Base-by-base conservation (phyloP, 2,888 invertebrate species). In the Hirtodrosophila alboralis region DNA sequence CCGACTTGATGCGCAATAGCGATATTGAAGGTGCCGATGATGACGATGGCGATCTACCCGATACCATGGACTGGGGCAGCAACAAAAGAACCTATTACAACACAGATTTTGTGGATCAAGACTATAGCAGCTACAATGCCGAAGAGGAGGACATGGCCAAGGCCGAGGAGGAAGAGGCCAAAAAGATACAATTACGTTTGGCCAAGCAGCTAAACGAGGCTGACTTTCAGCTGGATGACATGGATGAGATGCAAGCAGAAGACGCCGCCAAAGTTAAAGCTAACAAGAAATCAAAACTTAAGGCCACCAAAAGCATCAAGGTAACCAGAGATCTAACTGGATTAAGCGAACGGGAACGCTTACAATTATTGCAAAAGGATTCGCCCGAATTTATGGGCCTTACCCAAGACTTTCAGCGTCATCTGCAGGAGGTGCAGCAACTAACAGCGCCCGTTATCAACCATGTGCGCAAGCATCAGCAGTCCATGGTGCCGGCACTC, bases 51-150 rank as follows among this genome's bases (percentile, higher is more conserved):
- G 93, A 94, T 84, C 91, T 96, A 65, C 96, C 96, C 0, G 93
- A 96, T 89, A 92, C 93, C 1, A 94, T 95, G 90, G 96, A 97
- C 13, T 98, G 98, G 98, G 98, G 98, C 37, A 94, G 94, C 86
- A 94, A 94, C 72, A 95, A 95, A 79, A 92, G 92, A 57, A 92
- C 93, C 27, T 98, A 94, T 89, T 97, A 97, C 91, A 94, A 95
- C 44, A 96, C 97, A 0, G 97, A 97, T 91, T 97, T 95, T 90
- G 94, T 96, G 10, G 97, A 97, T 91, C 93, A 95, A 80, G 97
- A 97, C 90, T 96, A 95, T 61, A 87, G 84, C 51, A 85, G 88
- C 18, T 90, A 90, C 60, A 90, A 85, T 53, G 90, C 87, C 7
- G 83, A 90, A 75, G 94, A 95, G 84, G 94, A 95, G 73, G 94